These are phyloP conservation scores for Rhorus exstirpatorius DNA, from an alignment of 2,888 invertebrate species.

Conservation along the genomic window DNA sequence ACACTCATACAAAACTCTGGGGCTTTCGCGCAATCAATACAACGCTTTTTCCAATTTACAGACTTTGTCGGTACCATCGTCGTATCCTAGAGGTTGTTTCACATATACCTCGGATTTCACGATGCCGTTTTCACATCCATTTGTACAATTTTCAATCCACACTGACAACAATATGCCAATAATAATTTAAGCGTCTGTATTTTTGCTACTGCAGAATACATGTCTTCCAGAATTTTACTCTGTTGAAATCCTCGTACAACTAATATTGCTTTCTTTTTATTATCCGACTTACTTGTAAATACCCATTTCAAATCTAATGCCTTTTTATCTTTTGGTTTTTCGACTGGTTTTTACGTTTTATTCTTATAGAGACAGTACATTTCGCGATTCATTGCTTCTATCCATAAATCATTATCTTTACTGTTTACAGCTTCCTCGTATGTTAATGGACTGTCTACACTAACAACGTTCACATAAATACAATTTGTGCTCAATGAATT, in stretches of 20 bases:
- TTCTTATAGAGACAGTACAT: slow-evolving; percentile 23
- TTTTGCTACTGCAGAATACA: slow-evolving; percentile 51
- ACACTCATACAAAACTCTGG: slow-evolving; percentile 33
- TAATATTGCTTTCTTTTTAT: slow-evolving; percentile 38
- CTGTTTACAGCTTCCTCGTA: slow-evolving; percentile 33
- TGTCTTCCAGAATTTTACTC: slow-evolving; percentile 28
- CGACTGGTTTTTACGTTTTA: slow-evolving; percentile 32
- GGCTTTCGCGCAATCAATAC: slow-evolving; percentile 28
- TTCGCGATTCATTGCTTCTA: slow-evolving; percentile 23
- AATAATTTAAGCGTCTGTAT: slow-evolving; percentile 50
- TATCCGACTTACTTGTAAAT: slow-evolving; percentile 22
- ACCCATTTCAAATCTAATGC: slow-evolving; percentile 33
- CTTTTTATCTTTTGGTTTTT: slow-evolving; percentile 40
- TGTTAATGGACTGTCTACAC: slow-evolving; percentile 15
- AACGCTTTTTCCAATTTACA: slow-evolving; percentile 10
- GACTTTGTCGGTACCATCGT: slow-evolving; percentile 22
- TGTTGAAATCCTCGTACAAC: slow-evolving; percentile 55
- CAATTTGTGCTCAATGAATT: slow-evolving; percentile 20
- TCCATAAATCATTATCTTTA: slow-evolving; percentile 17
- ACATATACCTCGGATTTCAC: slow-evolving; percentile 33
- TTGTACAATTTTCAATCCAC: neutral
- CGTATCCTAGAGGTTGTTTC: slow-evolving; percentile 26
- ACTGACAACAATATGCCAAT: slow-evolving; percentile 37
- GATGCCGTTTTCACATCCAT: slow-evolving; percentile 22
- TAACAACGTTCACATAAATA: slow-evolving; percentile 25